phyloP scores from a whole-genome alignment of 2,888 invertebrate species.

The Plebejus melissa region DNA sequence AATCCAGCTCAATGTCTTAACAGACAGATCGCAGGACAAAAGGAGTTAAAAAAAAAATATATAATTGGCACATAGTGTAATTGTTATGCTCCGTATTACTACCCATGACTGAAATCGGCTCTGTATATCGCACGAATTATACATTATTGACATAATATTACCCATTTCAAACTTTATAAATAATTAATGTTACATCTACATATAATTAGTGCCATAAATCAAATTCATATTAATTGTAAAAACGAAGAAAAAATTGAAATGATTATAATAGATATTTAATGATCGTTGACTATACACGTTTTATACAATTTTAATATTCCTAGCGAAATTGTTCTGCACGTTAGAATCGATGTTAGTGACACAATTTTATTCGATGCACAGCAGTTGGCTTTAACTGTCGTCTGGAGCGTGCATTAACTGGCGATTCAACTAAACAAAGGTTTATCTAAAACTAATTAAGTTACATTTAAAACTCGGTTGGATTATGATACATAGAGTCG shows the following conservation, averaged over 20 bases:
- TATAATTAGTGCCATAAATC: neutral
- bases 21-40: accelerated
- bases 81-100: neutral
- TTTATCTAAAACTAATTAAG: neutral
- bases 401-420: neutral
- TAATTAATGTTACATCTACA: neutral
- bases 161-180: neutral
- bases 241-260: neutral
- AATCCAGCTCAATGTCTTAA: no score
- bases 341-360: neutral
- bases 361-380: slow-evolving; percentile 6
- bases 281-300: slow-evolving; percentile 8
- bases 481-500: neutral
- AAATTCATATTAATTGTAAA: neutral
- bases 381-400: neutral
- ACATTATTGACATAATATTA: neutral
- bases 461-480: neutral
- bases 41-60: neutral
- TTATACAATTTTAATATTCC: slow-evolving; percentile 17
- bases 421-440: neutral
- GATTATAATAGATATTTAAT: slow-evolving; percentile 2
- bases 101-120: slow-evolving; percentile 8
- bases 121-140: neutral
- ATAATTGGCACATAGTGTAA: slow-evolving; percentile 14
- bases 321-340: slow-evolving; percentile 3